A percentile compares a stretch with the other conserved stretches of the same genome.
Conservation (phyloP, 2,113 vertebrate genomes). For the Gobius niger region DNA sequence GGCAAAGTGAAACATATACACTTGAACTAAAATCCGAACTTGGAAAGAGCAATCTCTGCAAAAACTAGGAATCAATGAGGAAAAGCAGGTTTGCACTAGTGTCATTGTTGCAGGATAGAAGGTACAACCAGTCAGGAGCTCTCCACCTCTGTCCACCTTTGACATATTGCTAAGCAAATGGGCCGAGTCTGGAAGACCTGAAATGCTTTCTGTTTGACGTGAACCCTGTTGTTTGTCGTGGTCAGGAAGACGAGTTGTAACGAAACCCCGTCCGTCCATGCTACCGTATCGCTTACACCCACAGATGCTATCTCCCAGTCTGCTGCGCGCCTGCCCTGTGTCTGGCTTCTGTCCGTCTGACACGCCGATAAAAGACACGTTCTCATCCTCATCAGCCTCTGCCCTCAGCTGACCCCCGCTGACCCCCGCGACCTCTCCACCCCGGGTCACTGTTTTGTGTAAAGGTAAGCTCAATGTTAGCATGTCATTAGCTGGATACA, state of each 20-base stretch:
- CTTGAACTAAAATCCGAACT: too few species aligned
- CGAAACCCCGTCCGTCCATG: conserved; percentile 30
- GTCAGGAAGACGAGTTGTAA: conserved; percentile 50
- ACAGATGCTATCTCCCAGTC: conserved; percentile 56
- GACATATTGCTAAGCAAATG: not conserved
- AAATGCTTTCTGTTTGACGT: not conserved
- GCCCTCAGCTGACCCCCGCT: conserved; percentile 16
- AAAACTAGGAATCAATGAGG: too few species aligned
- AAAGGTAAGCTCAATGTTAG: conserved; percentile 24
- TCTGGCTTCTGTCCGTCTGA: conserved; percentile 26
- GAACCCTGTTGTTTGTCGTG: conserved; percentile 53
- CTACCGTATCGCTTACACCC: conserved; percentile 57
- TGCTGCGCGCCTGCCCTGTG: conserved; percentile 39
- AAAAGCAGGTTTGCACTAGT: too few species aligned
- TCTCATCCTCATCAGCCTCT: conserved; percentile 42
- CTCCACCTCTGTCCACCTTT: too few species aligned
- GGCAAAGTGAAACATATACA: too few species aligned
- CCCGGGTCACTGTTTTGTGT: conserved; percentile 31
- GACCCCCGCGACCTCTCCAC: conserved; percentile 24
- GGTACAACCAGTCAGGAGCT: too few species aligned
- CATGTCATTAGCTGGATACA: conserved; percentile 16
- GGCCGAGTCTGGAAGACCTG: not conserved
- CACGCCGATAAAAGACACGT: conserved; percentile 52
- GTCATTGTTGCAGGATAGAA: too few species aligned
- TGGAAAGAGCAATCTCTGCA: too few species aligned